Conservation (phyloP, 1,140 invertebrate species). For the Magallana ariakensis region DNA sequence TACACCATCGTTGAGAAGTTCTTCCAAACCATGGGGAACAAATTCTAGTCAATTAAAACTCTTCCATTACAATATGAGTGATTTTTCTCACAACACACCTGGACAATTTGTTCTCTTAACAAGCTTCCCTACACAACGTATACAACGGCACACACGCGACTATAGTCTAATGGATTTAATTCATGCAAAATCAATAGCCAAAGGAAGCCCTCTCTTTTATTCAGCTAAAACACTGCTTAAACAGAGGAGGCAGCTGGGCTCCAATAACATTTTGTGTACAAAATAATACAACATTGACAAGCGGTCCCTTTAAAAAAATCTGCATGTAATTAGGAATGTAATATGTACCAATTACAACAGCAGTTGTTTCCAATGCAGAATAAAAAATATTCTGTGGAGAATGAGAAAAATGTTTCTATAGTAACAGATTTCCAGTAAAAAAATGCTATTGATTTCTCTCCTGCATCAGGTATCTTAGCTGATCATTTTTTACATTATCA, state of each 20-base stretch:
- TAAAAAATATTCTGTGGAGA: not conserved
- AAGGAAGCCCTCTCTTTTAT: constrained; percentile 30
- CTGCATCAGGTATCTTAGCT: constrained; percentile 3
- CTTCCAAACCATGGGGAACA: constrained; percentile 7
- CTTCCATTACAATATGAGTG: constrained; percentile 15
- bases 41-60: constrained; percentile 17
- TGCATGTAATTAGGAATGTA: not conserved
- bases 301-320: not conserved
- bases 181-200: constrained; percentile 32
- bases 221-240: constrained; percentile 25
- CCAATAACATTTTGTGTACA: constrained; percentile 5
- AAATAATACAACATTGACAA: not conserved
- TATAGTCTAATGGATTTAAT: constrained; percentile 39
- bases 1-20: not conserved
- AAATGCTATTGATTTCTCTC: not conserved
- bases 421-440: constrained; percentile 20
- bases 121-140: constrained; percentile 23
- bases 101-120: constrained; percentile 24
- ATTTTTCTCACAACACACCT: constrained; percentile 17
- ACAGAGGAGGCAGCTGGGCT: constrained; percentile 12
- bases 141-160: constrained; percentile 28
- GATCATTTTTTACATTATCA: not conserved
- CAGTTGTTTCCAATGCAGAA: not conserved
- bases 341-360: not conserved
- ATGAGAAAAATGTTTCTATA: constrained; percentile 21